phyloP scores from a whole-genome alignment of 2,797 vertebrate genomes.

The Tenualosa ilisha region DNA sequence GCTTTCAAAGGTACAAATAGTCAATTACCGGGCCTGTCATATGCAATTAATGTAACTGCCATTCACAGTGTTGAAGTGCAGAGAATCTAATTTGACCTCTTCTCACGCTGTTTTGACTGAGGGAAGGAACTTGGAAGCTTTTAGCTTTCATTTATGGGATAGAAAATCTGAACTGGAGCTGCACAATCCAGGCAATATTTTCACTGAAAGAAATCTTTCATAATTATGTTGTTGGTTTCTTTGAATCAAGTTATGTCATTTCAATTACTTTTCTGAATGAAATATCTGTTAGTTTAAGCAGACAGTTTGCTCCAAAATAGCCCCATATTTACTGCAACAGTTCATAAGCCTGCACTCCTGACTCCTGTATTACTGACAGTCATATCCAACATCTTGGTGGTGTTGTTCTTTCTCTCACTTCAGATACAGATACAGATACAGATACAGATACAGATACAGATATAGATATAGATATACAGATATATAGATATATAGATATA shows the following conservation, averaged over 20 bases:
- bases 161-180: not conserved
- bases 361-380: no score
- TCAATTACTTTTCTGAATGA: not conserved
- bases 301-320: no score
- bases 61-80: not conserved
- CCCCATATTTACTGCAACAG: no score
- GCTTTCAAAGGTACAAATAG: not conserved
- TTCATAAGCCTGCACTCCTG: no score
- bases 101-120: constrained; percentile 1
- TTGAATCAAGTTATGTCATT: not conserved
- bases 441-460: not conserved
- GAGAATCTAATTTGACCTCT: not conserved
- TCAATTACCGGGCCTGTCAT: not conserved
- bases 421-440: not conserved
- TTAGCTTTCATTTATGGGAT: not conserved
- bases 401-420: not conserved
- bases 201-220: not conserved
- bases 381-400: not conserved
- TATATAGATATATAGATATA: no score
- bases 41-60: constrained; percentile 5
- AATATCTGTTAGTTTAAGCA: not conserved
- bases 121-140: not conserved
- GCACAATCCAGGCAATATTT: not conserved
- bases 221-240: not conserved
- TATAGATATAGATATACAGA: no score